phyloP scores from a whole-genome alignment of 2,888 invertebrate genomes.

The Netelia inedita region DNA sequence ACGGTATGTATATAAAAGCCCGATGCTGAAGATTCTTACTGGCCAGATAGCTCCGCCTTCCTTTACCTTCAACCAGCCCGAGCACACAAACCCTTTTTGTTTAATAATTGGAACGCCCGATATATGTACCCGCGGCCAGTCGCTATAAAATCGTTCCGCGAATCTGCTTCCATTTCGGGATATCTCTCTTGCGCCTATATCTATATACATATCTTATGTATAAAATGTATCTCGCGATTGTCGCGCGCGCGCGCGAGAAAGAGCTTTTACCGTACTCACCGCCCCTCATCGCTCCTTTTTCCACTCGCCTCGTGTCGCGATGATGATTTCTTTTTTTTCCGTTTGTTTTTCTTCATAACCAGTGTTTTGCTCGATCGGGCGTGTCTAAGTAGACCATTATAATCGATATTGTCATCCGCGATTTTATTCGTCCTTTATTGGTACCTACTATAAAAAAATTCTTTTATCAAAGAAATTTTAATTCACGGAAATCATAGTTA shows the following conservation, averaged over 20 bases:
- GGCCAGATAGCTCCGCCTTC: conserved; percentile 57
- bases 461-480: too few relatives aligned
- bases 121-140: conserved; percentile 71
- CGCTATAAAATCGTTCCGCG: conserved; percentile 77
- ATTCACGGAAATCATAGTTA: too few relatives aligned
- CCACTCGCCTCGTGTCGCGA: conserved; percentile 68
- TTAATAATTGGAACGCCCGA: conserved; percentile 80
- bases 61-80: conserved; percentile 65
- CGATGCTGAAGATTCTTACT: conserved; percentile 53
- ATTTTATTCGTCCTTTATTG: not conserved
- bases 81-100: conserved; percentile 74
- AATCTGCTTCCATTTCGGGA: conserved; percentile 79
- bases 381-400: conserved; percentile 24
- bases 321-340: conserved; percentile 48
- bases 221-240: conserved; percentile 46
- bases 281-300: conserved; percentile 63
- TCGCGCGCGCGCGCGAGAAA: conserved; percentile 17
- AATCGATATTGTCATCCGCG: not conserved
- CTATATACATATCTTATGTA: conserved; percentile 38
- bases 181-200: conserved; percentile 63
- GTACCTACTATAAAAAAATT: too few relatives aligned
- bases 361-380: not conserved
- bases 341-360: conserved; percentile 10
- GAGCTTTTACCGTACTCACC: conserved; percentile 34
- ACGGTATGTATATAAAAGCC: conserved; percentile 62